Base-by-base conservation (phyloP, 2,888 invertebrate species). In the Patella depressa region DNA sequence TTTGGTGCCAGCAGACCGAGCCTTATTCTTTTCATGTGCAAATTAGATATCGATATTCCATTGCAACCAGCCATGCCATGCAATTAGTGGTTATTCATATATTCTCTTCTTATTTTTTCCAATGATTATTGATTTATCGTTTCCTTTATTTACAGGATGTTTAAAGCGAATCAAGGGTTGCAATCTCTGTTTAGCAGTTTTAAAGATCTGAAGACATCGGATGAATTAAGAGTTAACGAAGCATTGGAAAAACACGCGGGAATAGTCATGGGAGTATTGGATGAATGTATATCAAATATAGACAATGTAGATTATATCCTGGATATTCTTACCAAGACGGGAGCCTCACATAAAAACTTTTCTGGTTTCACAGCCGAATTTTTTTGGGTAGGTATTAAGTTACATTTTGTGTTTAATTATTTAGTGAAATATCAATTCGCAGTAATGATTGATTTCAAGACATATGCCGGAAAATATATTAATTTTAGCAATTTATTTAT, bases 271-370 rank as follows among this genome's bases (percentile, higher is more conserved):
- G 95, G 94, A 87, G 96, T 96, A 3, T 92, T 97, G 80, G 97
- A 97, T 90, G 96, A 97, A 89, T 95, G 96, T 79, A 97, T 97
- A 92, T 95, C 95, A 90, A 95, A 95, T 45, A 93, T 97, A 81
- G 96, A 97, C 88, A 95, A 96, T 90, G 93, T 96, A 91, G 97
- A 97, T 92, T 94, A 94, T 88, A 96, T 97, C 93, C 94, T 96
- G 91, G 94, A 95, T 86, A 96, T 95, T 90, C 94, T 97, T 79
- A 95, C 96, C 89, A 95, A 95, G 92, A 95, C 96, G 75, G 97
- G 97, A 14, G 95, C 95, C 79, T 95, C 95, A 79, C 97, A 97
- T 92, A 93, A 94, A 82, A 94, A 95, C 92, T 96, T 96, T 93
- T 95, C 95, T 3, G 96, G 96, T n/a, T 97, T 97, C 93, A 95